Conservation (phyloP, 1,140 invertebrate genomes). For the Cyphomyrmex costatus region DNA sequence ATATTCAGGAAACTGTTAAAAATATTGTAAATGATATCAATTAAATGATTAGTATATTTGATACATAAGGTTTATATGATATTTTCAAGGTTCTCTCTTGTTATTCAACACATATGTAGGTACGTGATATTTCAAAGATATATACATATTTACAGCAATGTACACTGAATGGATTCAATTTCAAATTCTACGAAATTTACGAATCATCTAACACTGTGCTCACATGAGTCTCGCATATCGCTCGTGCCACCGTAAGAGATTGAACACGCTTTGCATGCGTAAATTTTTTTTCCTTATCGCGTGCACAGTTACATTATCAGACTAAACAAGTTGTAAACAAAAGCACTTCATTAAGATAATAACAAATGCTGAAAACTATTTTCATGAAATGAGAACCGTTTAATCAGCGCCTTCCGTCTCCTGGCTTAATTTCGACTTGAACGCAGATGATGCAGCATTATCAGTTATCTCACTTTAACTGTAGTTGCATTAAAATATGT, state of each 20-base stretch:
- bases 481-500: conserved; percentile 50
- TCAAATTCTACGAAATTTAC: conserved; percentile 70
- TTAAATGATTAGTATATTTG: background rate
- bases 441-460: background rate
- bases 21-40: background rate
- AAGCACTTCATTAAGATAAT: conserved; percentile 30
- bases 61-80: background rate
- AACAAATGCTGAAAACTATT: conserved; percentile 21
- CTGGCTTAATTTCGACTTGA: background rate
- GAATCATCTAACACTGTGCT: conserved; percentile 74
- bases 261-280: conserved; percentile 55
- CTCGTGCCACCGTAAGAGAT: conserved; percentile 40
- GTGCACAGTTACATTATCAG: conserved; percentile 46
- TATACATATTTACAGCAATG: too few species aligned
- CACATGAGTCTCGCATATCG: conserved; percentile 80
- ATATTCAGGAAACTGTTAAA: background rate
- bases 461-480: background rate
- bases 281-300: conserved; percentile 13
- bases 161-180: conserved; percentile 74
- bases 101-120: background rate
- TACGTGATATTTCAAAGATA: conserved; percentile 28
- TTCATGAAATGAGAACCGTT: background rate
- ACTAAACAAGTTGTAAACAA: conserved; percentile 66
- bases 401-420: background rate
- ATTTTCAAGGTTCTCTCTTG: background rate